Conservation (phyloP, 2,113 vertebrate species). For the Mirza zaza region DNA sequence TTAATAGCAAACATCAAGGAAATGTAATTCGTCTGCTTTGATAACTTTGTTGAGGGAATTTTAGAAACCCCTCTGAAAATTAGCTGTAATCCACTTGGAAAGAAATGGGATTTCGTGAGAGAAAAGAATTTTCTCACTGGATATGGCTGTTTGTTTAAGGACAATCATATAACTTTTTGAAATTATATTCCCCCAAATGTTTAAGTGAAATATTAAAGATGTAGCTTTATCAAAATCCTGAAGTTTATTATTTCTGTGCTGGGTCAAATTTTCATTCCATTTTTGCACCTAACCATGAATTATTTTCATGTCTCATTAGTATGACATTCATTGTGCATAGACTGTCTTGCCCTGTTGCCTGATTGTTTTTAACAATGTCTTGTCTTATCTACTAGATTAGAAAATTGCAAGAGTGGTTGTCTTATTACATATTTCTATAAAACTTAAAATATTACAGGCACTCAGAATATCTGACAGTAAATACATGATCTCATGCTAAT, state of each 20-base stretch:
- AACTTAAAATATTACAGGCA: not conserved
- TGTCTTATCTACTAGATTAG: not conserved
- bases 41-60: conserved; percentile 78
- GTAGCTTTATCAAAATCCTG: not conserved
- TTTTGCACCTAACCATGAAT: not conserved
- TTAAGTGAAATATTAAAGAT: not conserved
- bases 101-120: conserved; percentile 75
- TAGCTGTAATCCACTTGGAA: conserved; percentile 62
- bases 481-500: not conserved
- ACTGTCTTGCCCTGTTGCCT: not conserved
- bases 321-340: not conserved
- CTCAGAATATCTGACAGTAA: not conserved
- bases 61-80: conserved; percentile 76
- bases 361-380: not conserved
- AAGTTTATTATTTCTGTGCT: not conserved
- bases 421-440: not conserved
- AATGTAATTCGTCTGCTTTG: conserved; percentile 82
- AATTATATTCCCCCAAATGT: not conserved
- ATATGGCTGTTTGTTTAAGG: conserved; percentile 18
- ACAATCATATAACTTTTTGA: not conserved
- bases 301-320: not conserved
- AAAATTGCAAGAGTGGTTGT: not conserved
- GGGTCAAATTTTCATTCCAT: not conserved
- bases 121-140: conserved; percentile 73
- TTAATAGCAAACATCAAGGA: conserved; percentile 85